Evolutionary conservation across 2,113 vertebrate species (phyloP).

Genomic region (Passer domesticus): DNA sequence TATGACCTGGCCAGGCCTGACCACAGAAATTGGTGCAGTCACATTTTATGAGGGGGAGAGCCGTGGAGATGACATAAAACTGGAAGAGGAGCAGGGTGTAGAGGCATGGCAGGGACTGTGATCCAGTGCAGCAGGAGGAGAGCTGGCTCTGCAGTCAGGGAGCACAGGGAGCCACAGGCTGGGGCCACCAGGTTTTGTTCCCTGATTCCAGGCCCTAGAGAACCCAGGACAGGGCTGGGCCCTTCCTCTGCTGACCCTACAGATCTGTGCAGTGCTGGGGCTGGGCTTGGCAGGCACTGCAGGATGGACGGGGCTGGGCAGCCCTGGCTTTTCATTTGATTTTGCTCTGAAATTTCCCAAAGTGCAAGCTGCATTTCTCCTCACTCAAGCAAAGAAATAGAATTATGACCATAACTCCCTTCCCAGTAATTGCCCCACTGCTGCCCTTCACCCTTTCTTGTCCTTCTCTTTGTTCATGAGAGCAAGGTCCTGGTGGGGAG

Average conservation of each 20-base stretch:
- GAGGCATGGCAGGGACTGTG: not conserved
- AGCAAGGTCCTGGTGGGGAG: not conserved
- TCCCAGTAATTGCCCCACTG: not conserved
- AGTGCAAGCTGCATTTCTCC: not conserved
- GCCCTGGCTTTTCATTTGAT: not conserved
- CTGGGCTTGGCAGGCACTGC: not conserved
- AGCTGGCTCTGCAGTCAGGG: not conserved
- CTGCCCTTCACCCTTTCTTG: not conserved
- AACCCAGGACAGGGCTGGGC: not conserved
- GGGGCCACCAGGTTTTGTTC: not conserved
- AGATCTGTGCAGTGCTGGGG: not conserved
- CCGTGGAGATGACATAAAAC: not conserved
- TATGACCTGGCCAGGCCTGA: not conserved
- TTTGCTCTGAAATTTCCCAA: not conserved
- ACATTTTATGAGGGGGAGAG: not conserved
- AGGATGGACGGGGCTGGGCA: not conserved
- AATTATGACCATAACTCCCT: not conserved
- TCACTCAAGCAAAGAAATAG: not conserved
- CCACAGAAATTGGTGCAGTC: slow-evolving; percentile 14
- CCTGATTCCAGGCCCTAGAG: not conserved
- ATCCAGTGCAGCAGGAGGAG: not conserved
- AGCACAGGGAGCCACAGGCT: not conserved
- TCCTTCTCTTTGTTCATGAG: not conserved
- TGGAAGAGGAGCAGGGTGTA: not conserved
- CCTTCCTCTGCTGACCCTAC: not conserved